Base-by-base conservation (phyloP, 2,797 vertebrate species). In the Microchirus variegatus region DNA sequence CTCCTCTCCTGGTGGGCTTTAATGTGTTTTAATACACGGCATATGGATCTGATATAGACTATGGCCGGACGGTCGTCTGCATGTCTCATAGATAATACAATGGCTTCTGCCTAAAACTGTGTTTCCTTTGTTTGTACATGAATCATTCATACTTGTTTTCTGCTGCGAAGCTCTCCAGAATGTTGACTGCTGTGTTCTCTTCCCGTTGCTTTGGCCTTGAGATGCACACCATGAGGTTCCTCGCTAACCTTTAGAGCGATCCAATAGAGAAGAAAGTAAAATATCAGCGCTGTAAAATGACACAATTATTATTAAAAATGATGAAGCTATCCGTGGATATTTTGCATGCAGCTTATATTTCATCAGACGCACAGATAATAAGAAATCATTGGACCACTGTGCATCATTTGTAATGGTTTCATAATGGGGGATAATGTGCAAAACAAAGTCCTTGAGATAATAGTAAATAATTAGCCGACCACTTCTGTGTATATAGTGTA, bases 111-210 rank as follows among this genome's bases (percentile, higher is more conserved):
- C 41, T 42, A 14, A 42, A 9, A 63, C 63, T 22, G 18, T 37
- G 59, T 67, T 59, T 67, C 15, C 38, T 44, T 46, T 14, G 4
- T 37, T 56, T 31, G 37, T 17, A 10, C 56, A 18, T 55, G 10
- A 59, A 58, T 70, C n/a, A 65, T 37, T 62, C 41, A 83, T 94
- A 98, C 96, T 92, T 93, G 43, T 94, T 73, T 69, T 96, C 94
- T 67, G 63, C 57, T 51, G 75, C 69, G 80, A 97, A 88, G 59
- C 91, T 91, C 64, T 89, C 80, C 41, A 96, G 83, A 65, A 96
- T 78, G 17, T 67, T 63, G 75, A 94, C 88, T 1, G 93, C 94
- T 41, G 36, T 66, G 59, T 63, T 70, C 67, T 77, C 73, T 61
- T 87, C 88, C 73, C 79, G 90, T 72, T 64, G 75, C 53, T 87